A percentile compares a stretch with the other conserved stretches of the same genome.
Evolutionary conservation across 37 sponge, comb jelly and placozoan genomes (phyloP).

Genomic region (Aplysina aerophoba): DNA sequence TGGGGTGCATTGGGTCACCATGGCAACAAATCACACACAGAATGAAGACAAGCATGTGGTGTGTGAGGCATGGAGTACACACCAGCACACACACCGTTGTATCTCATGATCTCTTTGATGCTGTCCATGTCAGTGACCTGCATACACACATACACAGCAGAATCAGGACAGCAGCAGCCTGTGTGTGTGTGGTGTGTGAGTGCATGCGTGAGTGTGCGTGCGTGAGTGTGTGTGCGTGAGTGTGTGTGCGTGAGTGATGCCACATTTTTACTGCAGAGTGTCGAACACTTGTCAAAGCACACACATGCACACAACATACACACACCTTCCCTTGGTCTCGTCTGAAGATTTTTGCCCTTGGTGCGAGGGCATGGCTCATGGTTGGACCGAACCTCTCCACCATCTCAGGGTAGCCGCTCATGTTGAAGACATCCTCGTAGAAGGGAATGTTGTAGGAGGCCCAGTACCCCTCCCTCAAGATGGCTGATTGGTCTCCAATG

Average conservation of each 20-base stretch:
- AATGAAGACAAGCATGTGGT: background rate
- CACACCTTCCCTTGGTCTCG: conserved; percentile 66
- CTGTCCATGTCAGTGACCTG: conserved; percentile 51
- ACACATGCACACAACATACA: no score
- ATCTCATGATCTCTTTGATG: conserved; percentile 52
- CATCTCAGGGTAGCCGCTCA: conserved; percentile 52
- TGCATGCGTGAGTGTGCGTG: no score
- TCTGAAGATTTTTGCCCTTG: conserved; percentile 73
- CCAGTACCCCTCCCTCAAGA: conserved; percentile 71
- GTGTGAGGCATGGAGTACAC: background rate
- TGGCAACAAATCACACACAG: background rate
- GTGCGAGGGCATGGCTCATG: conserved; percentile 45
- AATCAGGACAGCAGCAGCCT: background rate
- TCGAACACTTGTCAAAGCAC: no score
- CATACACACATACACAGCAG: background rate
- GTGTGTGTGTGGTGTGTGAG: no score
- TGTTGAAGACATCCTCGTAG: conserved; percentile 56
- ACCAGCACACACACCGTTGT: conserved; percentile 47
- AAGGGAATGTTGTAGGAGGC: conserved; percentile 82
- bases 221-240: no score
- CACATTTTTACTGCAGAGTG: no score
- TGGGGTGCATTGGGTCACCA: background rate
- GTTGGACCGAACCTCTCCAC: conserved; percentile 47
- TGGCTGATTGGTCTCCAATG: conserved; percentile 60
- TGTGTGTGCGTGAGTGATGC: no score